phyloP scores from a whole-genome alignment of 2,113 vertebrate genomes.

The Sphyrna mokarran region DNA sequence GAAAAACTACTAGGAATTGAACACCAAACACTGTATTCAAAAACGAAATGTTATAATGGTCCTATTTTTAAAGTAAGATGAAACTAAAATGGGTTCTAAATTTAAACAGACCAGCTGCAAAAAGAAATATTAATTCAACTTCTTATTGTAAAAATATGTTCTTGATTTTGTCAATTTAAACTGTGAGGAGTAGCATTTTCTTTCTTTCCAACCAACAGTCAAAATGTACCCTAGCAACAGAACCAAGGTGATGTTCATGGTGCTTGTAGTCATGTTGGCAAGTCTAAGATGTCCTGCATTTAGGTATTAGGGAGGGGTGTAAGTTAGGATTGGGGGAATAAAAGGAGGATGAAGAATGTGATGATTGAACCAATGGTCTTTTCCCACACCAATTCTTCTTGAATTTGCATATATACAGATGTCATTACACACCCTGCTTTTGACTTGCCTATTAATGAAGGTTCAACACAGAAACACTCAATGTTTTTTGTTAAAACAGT shows the following conservation, averaged over 20 bases:
- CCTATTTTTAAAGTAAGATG: not conserved
- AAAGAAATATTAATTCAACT: not conserved
- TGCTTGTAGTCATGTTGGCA: not conserved
- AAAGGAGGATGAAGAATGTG: not conserved
- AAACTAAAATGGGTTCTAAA: not conserved
- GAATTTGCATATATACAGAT: not conserved
- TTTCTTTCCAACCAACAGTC: not conserved
- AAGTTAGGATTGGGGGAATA: not conserved
- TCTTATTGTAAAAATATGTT: not conserved
- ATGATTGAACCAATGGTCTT: not conserved
- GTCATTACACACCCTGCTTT: not conserved
- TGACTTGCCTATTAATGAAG: not conserved
- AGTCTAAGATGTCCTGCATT: not conserved
- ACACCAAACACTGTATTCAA: not conserved
- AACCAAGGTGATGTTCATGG: not conserved
- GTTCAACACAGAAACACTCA: not conserved
- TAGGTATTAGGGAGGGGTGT: not conserved
- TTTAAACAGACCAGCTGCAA: not conserved
- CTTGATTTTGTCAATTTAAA: not conserved
- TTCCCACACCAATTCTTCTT: not conserved
- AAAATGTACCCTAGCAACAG: not conserved
- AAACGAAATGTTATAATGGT: not conserved
- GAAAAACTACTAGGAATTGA: not conserved
- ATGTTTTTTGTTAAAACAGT: not conserved
- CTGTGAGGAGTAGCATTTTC: not conserved